Conservation (phyloP, 2,888 invertebrate genomes). For the Sturmia bella region DNA sequence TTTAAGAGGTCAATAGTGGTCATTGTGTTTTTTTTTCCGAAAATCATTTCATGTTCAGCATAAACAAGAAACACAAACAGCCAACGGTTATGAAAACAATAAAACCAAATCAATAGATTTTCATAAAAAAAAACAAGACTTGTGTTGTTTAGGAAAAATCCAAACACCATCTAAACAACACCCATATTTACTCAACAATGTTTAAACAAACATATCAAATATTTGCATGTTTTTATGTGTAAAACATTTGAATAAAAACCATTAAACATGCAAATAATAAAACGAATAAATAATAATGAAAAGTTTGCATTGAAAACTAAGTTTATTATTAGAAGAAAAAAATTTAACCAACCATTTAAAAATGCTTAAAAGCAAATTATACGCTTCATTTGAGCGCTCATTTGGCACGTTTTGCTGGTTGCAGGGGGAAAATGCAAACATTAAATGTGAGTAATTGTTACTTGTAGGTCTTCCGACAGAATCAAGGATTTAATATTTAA, state of each 20-base stretch:
- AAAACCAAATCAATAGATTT: not conserved
- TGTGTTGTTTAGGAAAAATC: slow-evolving; percentile 19
- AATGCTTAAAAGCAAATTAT: too few species aligned
- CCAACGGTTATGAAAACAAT: slow-evolving; percentile 15
- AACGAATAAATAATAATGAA: too few species aligned
- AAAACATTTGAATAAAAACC: slow-evolving; percentile 4
- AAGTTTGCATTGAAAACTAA: not conserved
- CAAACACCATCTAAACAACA: slow-evolving; percentile 13
- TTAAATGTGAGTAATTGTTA: too few species aligned
- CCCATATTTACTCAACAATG: slow-evolving; percentile 23
- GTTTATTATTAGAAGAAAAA: not conserved
- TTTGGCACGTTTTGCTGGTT: too few species aligned
- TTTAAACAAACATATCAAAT: not conserved
- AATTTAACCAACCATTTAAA: not conserved
- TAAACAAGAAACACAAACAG: slow-evolving; percentile 3
- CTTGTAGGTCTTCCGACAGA: too few species aligned
- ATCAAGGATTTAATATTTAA: too few species aligned
- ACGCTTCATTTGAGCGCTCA: too few species aligned
- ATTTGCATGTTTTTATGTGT: not conserved
- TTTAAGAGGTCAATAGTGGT: slow-evolving; percentile 49
- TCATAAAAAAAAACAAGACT: slow-evolving; percentile 5
- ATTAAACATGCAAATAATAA: not conserved
- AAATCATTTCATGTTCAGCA: not conserved
- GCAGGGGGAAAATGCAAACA: too few species aligned
- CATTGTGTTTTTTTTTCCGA: not conserved